Conservation (phyloP, 2,888 invertebrate species). For the Yponomeuta evonymella region DNA sequence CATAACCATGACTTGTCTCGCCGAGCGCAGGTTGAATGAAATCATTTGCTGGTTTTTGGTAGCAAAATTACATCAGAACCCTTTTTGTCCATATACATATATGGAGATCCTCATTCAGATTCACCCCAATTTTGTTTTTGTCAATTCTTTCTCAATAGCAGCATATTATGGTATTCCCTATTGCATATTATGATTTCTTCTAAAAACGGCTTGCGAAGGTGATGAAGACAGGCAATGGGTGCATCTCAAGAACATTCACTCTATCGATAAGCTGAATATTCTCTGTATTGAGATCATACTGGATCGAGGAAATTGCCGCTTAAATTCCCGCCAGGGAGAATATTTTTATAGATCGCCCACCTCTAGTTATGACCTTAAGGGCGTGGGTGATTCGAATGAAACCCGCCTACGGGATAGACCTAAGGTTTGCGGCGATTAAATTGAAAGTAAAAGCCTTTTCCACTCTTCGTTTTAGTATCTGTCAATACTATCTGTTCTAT, state of each 20-base stretch:
- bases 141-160: not conserved
- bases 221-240: not conserved
- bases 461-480: not conserved
- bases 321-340: too few species aligned
- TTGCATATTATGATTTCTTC: not conserved
- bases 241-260: too few species aligned
- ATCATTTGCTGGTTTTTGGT: not conserved
- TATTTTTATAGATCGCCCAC: too few species aligned
- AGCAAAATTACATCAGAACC: not conserved
- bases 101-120: not conserved
- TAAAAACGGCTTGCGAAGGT: not conserved
- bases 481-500: not conserved
- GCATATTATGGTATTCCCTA: not conserved
- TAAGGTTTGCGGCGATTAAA: not conserved
- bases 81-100: not conserved
- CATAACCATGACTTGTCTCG: not conserved
- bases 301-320: too few species aligned
- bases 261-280: too few species aligned
- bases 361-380: not conserved
- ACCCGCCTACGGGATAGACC: not conserved
- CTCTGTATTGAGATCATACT: too few species aligned
- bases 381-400: not conserved
- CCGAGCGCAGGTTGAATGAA: not conserved
- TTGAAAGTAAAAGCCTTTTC: not conserved
- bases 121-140: not conserved